Evolutionary conservation across 1,140 invertebrate species (phyloP).

Genomic region (Temnothorax curvispinosus): DNA sequence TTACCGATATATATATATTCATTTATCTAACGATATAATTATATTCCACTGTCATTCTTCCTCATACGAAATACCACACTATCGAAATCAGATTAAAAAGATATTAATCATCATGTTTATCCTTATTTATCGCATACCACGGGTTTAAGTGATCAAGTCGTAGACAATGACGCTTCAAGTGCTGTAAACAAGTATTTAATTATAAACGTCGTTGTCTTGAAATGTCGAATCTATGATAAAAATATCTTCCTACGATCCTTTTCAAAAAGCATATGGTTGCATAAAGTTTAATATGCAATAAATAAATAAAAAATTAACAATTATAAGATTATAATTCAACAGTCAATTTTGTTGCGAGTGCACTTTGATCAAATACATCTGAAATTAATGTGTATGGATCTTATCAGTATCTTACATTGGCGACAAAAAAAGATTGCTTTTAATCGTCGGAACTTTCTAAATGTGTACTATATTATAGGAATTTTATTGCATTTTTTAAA

Average conservation of each 20-base stretch:
- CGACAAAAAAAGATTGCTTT: neutral
- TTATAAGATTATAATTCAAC: slow-evolving; percentile 5
- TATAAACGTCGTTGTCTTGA: slow-evolving; percentile 25
- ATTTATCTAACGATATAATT: slow-evolving; percentile 16
- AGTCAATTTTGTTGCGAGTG: neutral
- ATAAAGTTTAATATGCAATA: neutral
- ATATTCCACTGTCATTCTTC: slow-evolving; percentile 7
- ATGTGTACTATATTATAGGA: neutral
- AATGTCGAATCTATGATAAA: neutral
- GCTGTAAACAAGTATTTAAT: slow-evolving; percentile 50
- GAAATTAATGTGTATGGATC: slow-evolving; percentile 12
- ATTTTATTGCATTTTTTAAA: neutral
- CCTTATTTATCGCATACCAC: slow-evolving; percentile 43
- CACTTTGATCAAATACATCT: slow-evolving; percentile 1
- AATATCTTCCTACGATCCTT: neutral
- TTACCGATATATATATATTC: neutral
- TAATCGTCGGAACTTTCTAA: neutral
- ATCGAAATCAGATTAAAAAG: slow-evolving; percentile 26
- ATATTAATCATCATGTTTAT: slow-evolving; percentile 45
- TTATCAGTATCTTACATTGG: slow-evolving; percentile 7
- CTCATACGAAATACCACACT: neutral
- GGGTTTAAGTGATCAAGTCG: neutral
- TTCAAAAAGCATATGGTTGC: neutral
- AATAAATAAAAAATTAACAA: slow-evolving; percentile 11
- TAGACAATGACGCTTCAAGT: slow-evolving; percentile 6